Conservation (phyloP, 2,888 invertebrate genomes). For the Ormyrus rosae region DNA sequence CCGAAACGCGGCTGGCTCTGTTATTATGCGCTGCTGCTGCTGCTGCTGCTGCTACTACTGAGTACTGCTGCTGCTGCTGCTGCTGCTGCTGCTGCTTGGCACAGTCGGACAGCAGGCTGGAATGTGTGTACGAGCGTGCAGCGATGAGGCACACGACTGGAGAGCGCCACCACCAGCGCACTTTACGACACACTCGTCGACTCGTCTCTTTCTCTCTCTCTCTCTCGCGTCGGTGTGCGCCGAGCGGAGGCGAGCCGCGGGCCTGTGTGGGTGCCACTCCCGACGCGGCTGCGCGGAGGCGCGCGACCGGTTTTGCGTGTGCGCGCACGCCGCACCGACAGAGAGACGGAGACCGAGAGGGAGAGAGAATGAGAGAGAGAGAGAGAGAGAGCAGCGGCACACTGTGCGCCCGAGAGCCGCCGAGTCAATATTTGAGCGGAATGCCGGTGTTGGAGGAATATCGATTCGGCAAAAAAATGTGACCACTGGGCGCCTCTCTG, state of each 20-base stretch:
- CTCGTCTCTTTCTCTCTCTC: background rate
- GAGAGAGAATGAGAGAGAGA: background rate
- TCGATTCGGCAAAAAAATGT: slow-evolving; percentile 71
- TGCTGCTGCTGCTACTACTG: no score
- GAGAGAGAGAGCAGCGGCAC: slow-evolving; percentile 58
- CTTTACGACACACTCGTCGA: background rate
- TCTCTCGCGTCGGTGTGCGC: background rate
- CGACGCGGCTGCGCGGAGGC: slow-evolving; percentile 11
- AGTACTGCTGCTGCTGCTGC: no score
- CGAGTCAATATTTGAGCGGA: slow-evolving; percentile 75
- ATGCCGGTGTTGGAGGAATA: slow-evolving; percentile 61
- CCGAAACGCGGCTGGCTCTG: background rate
- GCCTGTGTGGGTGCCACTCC: slow-evolving; percentile 48
- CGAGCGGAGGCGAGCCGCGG: no score
- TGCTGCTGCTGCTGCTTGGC: no score
- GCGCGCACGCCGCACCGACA: no score
- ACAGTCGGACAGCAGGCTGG: no score
- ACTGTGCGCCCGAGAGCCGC: slow-evolving; percentile 56
- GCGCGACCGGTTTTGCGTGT: no score
- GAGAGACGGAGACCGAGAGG: background rate
- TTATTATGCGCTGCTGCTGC: no score
- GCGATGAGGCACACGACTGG: slow-evolving; percentile 22
- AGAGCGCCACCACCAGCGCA: slow-evolving; percentile 9
- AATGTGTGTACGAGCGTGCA: background rate
- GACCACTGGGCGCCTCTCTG: background rate